These are phyloP conservation scores for Aurelia sp. DNA, from an alignment of 30 jellyfish, hydroid and myxozoan species.

Conservation along the genomic window DNA sequence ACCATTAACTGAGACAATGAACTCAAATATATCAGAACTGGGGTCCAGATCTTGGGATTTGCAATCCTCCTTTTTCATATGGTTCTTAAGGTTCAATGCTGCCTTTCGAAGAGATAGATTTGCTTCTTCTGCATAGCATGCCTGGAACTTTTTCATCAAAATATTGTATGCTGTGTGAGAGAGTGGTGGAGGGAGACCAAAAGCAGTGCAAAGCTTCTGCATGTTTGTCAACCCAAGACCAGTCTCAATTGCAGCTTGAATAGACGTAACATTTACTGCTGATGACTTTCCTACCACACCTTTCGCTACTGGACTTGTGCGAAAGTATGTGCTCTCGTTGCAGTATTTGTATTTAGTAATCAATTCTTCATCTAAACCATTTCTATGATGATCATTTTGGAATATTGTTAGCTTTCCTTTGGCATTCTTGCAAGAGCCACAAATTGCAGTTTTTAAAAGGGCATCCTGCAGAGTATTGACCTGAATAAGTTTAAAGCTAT, in stretches of 20 bases:
- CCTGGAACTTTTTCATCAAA: constrained; percentile 4
- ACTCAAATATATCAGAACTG: constrained; percentile 1
- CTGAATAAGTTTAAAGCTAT: too few relatives aligned
- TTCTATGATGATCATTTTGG: constrained; percentile 1
- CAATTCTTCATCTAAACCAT: constrained; percentile 14
- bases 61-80: neutral
- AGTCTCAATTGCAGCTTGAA: constrained; percentile 17
- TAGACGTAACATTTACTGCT: neutral
- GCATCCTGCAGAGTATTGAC: neutral
- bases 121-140: constrained; percentile 6
- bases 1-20: constrained; percentile 6
- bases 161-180: constrained; percentile 3
- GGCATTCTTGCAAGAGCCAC: neutral
- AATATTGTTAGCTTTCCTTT: neutral
- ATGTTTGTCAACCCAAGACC: constrained; percentile 11
- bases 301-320: neutral
- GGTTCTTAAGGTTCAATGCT: neutral
- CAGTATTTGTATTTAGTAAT: neutral
- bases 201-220: constrained; percentile 21
- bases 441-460: neutral
- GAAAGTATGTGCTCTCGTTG: neutral
- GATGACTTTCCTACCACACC: constrained; percentile 19
- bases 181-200: constrained; percentile 5
- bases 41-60: constrained; percentile 12
- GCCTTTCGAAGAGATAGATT: constrained; percentile 1